phyloP scores from a whole-genome alignment of 2,797 vertebrate species.

The Pampus argenteus region DNA sequence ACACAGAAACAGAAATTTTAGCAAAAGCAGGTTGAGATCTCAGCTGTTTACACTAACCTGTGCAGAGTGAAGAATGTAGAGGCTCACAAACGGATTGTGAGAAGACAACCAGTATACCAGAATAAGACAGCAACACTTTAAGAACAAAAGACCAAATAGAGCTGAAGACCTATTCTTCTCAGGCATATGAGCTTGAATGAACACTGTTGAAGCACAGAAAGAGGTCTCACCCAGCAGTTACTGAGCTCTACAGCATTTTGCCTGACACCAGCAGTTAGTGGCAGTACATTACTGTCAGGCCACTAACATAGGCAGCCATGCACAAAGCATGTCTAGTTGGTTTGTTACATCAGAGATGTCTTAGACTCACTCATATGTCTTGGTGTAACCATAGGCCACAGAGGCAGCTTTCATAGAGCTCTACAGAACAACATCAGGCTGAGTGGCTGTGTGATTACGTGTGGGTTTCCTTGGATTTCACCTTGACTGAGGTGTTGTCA shows the following conservation, averaged over 20 bases:
- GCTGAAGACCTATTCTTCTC: background rate
- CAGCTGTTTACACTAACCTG: background rate
- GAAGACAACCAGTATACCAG: background rate
- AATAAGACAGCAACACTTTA: background rate
- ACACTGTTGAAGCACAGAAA: background rate
- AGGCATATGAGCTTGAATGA: background rate
- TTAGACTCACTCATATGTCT: no score
- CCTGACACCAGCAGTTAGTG: background rate
- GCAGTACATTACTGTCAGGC: background rate
- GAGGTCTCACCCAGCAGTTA: no score
- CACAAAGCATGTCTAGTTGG: background rate
- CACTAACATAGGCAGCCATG: background rate
- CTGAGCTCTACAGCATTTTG: background rate
- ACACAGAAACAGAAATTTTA: background rate
- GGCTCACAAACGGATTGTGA: background rate
- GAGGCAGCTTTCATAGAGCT: background rate
- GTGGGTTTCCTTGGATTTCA: background rate
- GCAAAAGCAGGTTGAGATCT: background rate
- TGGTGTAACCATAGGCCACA: no score
- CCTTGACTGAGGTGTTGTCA: background rate
- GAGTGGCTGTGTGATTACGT: background rate
- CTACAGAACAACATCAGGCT: background rate
- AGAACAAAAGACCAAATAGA: background rate
- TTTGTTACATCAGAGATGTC: background rate
- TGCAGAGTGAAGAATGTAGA: background rate